Evolutionary conservation across 2,888 invertebrate genomes (phyloP).

Genomic region (Megalurothrips usitatus): DNA sequence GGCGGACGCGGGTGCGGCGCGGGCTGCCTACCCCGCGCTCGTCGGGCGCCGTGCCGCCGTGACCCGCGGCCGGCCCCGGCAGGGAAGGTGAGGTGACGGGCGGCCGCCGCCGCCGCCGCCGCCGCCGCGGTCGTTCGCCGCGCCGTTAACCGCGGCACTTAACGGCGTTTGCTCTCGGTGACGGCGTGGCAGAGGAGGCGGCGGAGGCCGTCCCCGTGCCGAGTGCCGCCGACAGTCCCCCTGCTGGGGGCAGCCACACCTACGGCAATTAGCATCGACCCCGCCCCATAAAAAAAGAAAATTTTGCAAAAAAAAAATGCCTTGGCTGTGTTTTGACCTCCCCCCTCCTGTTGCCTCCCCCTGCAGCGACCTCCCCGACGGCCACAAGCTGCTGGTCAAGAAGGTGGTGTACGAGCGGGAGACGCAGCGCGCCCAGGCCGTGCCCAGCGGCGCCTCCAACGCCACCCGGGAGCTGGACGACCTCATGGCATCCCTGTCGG

Average conservation of each 20-base stretch:
- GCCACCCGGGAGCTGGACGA: conserved; percentile 94
- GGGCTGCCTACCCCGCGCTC: background rate
- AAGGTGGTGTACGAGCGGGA: conserved; percentile 54
- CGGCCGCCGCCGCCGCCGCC: too few species aligned
- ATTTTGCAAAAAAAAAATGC: too few species aligned
- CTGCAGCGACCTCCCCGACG: conserved; percentile 12
- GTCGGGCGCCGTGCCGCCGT: background rate
- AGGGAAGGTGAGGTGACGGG: too few species aligned
- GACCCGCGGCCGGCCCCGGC: background rate
- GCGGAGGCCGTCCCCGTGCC: background rate
- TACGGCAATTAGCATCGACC: too few species aligned
- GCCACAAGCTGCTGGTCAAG: conserved; percentile 46
- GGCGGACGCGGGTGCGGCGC: background rate
- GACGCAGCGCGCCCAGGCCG: conserved; percentile 44
- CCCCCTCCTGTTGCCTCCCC: background rate
- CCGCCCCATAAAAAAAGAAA: too few species aligned
- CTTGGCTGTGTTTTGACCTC: background rate
- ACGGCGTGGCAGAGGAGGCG: background rate
- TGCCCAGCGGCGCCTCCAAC: conserved; percentile 67
- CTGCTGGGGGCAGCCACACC: too few species aligned
- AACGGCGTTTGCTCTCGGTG: background rate
- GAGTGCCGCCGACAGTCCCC: too few species aligned
- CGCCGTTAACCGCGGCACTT: background rate
- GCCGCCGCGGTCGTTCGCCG: too few species aligned
- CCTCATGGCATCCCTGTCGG: conserved; percentile 91